Conservation (phyloP, 92 coral and sea anemone species). For the Parazoanthus atlanticus region DNA sequence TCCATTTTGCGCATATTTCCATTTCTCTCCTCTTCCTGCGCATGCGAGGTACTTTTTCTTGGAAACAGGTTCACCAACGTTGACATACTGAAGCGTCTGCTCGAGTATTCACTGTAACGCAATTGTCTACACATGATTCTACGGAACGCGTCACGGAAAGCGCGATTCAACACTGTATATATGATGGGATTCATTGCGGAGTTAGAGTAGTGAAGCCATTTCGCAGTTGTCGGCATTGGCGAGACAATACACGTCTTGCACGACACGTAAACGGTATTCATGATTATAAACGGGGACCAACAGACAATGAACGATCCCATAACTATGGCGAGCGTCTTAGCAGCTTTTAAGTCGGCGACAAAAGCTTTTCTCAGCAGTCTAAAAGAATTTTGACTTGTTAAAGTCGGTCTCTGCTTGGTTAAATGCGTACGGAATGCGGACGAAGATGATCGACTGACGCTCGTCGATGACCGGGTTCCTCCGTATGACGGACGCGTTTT, state of each 20-base stretch:
- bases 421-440: constrained; percentile 51
- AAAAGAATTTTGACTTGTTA: constrained; percentile 68
- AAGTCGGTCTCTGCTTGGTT: constrained; percentile 37
- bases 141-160: constrained; percentile 78
- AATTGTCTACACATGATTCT: constrained; percentile 66
- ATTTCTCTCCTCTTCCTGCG: background rate
- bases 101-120: background rate
- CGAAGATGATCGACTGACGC: constrained; percentile 38
- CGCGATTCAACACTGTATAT: constrained; percentile 74
- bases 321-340: constrained; percentile 83
- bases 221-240: constrained; percentile 44
- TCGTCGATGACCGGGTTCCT: constrained; percentile 21
- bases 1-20: constrained; percentile 1
- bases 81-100: background rate
- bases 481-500: constrained; percentile 47
- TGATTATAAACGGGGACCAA: constrained; percentile 82
- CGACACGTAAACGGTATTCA: constrained; percentile 55
- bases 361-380: constrained; percentile 65
- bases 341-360: constrained; percentile 78
- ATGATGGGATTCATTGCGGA: constrained; percentile 84
- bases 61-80: background rate
- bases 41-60: background rate
- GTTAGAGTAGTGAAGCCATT: constrained; percentile 90
- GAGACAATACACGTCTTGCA: constrained; percentile 54
- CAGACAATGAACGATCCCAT: constrained; percentile 87